phyloP scores from a whole-genome alignment of 1,140 invertebrate genomes.

The Meteorus sp. region DNA sequence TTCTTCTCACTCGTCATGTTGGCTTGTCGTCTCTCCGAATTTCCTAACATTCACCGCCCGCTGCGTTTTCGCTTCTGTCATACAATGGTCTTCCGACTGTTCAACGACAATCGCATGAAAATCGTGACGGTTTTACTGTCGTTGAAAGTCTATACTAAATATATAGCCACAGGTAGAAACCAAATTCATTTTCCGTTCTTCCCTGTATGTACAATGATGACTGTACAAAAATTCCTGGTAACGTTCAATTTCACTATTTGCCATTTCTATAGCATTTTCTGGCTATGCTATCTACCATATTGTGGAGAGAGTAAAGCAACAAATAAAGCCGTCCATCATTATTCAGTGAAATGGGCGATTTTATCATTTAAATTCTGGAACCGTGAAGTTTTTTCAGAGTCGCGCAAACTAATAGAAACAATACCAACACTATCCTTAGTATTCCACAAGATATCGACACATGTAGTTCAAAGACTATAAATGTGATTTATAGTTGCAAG shows the following conservation, averaged over 20 bases:
- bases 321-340: constrained; percentile 16
- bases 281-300: no score
- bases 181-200: constrained; percentile 29
- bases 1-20: no score
- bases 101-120: constrained; percentile 44
- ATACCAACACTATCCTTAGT: no score
- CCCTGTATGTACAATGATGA: constrained; percentile 20
- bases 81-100: constrained; percentile 43
- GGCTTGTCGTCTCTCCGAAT: constrained; percentile 32
- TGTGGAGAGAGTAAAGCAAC: no score
- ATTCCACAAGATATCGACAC: no score
- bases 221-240: constrained; percentile 25
- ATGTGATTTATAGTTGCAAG: no score
- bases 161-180: constrained; percentile 37
- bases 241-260: constrained; percentile 4
- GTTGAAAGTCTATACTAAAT: constrained; percentile 45
- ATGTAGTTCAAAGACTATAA: no score
- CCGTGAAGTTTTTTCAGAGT: no score
- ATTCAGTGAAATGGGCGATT: not conserved
- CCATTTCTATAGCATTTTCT: constrained; percentile 6
- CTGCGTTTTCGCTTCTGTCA: constrained; percentile 36
- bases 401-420: no score
- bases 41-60: constrained; percentile 41
- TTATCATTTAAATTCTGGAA: not conserved
- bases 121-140: constrained; percentile 50